Evolutionary conservation across 2,797 vertebrate species (phyloP).

Genomic region (Micrastur ruficollis): DNA sequence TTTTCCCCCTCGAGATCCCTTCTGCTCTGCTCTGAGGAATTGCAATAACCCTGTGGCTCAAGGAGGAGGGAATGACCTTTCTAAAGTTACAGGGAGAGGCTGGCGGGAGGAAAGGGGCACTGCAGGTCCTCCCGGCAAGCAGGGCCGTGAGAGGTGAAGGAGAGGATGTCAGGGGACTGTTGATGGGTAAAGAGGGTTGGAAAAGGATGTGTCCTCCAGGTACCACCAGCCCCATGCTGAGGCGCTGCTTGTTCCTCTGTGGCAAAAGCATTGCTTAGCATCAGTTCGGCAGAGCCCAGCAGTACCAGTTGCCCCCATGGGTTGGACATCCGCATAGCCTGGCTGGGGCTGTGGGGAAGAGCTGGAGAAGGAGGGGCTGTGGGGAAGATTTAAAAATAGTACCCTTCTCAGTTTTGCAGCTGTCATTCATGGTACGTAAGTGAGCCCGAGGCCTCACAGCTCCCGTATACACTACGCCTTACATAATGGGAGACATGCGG

Average conservation of each 20-base stretch:
- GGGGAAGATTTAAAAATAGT: slow-evolving; percentile 36
- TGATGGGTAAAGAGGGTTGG: neutral
- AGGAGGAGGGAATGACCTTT: slow-evolving; percentile 48
- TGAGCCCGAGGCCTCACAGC: neutral
- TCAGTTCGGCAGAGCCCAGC: neutral
- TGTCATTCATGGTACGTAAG: neutral
- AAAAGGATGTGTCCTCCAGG: neutral
- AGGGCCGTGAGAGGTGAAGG: neutral
- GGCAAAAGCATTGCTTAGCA: neutral
- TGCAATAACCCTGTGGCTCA: neutral
- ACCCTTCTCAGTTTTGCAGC: slow-evolving; percentile 13
- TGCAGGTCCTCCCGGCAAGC: neutral
- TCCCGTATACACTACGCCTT: neutral
- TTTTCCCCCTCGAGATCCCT: neutral
- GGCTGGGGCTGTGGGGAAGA: neutral
- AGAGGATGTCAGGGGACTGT: neutral
- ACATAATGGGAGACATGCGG: slow-evolving; percentile 26
- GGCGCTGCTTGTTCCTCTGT: neutral
- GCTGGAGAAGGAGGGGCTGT: neutral
- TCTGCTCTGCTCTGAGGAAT: neutral
- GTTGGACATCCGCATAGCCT: neutral
- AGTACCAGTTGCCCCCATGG: neutral
- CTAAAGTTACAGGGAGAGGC: slow-evolving; percentile 45
- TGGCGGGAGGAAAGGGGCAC: neutral
- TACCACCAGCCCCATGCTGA: neutral